These are phyloP conservation scores for Tinea semifulvella DNA, from an alignment of 2,888 invertebrate genomes.

Conservation along the genomic window DNA sequence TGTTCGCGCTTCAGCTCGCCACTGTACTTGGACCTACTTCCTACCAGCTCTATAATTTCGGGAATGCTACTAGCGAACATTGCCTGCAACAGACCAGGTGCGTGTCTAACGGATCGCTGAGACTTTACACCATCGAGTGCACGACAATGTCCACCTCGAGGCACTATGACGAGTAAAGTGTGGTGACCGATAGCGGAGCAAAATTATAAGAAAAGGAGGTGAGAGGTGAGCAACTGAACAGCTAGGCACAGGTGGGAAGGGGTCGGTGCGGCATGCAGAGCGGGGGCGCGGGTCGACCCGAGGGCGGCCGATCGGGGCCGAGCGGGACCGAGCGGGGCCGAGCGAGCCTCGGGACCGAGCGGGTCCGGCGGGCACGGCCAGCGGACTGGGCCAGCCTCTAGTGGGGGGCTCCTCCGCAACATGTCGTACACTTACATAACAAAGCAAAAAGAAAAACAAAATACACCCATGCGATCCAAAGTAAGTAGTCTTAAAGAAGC, in stretches of 20 bases:
- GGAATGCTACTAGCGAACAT: conserved; percentile 99
- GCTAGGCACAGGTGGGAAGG: conserved; percentile 40
- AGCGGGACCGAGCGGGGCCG: neutral
- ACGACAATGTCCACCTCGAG: conserved; percentile 61
- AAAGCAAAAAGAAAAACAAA: conserved; percentile 65
- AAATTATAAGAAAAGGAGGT: conserved; percentile 56
- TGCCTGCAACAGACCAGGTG: conserved; percentile 87
- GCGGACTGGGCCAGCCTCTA: neutral
- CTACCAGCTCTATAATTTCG: conserved; percentile 99
- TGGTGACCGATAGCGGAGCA: conserved; percentile 60
- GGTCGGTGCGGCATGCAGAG: conserved; percentile 28
- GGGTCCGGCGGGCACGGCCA: conserved; percentile 18
- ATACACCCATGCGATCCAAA: conserved; percentile 52
- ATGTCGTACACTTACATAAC: conserved; percentile 54
- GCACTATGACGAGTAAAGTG: conserved; percentile 33
- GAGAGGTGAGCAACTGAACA: conserved; percentile 66
- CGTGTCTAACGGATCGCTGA: conserved; percentile 60
- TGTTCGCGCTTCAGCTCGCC: conserved; percentile 99
- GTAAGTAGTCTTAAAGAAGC: conserved; percentile 3
- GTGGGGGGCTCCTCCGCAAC: conserved; percentile 36
- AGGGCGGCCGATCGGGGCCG: neutral
- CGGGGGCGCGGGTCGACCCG: conserved; percentile 33
- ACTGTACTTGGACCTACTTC: conserved; percentile 99
- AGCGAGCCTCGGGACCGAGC: conserved; percentile 19
- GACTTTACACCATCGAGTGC: conserved; percentile 39